Evolutionary conservation across 1,140 invertebrate species (phyloP), one percentile per base, ranked within the genome.

Genomic region (Bathynomus jamesi): DNA sequence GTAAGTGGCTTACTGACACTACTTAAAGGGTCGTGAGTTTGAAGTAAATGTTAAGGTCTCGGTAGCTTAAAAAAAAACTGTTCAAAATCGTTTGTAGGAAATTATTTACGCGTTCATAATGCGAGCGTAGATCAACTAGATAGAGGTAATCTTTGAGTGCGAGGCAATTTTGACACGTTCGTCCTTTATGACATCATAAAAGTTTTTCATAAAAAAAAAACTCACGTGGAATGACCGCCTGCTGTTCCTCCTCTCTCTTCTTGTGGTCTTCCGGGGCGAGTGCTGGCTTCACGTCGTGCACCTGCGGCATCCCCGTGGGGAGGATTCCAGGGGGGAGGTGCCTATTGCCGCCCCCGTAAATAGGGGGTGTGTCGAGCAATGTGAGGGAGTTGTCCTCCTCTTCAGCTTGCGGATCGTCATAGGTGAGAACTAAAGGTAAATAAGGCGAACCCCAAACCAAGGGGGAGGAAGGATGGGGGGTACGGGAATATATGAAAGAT

Each of bases 351-450:
- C 78, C 77, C 68, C 78, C 77, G 63, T 88, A 89, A 75, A 86
- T 88, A 78, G 89, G 81, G 17, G 88, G 87, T 4, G 82, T 67
- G 82, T 84, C 83, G 67, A 82, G 79, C 31, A 80, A 79, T 4
- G 81, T 81, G 30, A 83, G 82, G 74, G 91, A 91, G 79, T 89
- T 91, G 79, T 95, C 94, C 83, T 95, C 93, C 81, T 96, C 94
- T 85, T 96, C 95, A 86, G 92, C 93, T 91, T 93, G 93, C 70
- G 79, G 78, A 87, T 96, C 94, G 88, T 93, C 93, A 93, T 94
- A 98, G 87, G 95, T 96, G 88, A 98, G 92, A 92, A 97, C 95
- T 98, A 89, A 68, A 89, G 91, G 91, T 91, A 89, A 93, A 92
- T 92, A 92, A 92, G 88, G 60, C 67, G 67, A 40, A 53, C 5